A percentile compares a stretch with the other conserved stretches of the same genome.
Evolutionary conservation across 2,888 invertebrate genomes (phyloP).

Genomic region (Hetaerina titia): DNA sequence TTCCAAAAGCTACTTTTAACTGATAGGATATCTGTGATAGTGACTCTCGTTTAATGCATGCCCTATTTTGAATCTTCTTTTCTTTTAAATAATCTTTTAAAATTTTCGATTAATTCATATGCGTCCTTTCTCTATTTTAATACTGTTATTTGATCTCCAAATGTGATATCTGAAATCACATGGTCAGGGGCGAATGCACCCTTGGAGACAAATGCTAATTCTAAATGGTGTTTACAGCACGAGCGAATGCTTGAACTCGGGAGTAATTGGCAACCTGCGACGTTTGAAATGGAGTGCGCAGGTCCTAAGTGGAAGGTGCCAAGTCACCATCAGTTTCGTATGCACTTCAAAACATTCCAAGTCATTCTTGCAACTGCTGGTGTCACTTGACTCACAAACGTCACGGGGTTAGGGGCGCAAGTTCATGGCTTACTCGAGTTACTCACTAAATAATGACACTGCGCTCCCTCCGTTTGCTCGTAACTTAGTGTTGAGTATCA

Average conservation of each 20-base stretch:
- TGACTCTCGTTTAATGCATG: too few relatives aligned
- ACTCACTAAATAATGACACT: too few relatives aligned
- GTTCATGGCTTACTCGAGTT: too few relatives aligned
- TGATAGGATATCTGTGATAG: too few relatives aligned
- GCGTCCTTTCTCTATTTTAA: too few relatives aligned
- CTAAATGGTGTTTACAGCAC: slow-evolving; percentile 9
- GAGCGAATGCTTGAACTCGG: slow-evolving; percentile 25
- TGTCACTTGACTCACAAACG: not conserved
- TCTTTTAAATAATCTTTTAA: too few relatives aligned
- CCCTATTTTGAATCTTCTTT: too few relatives aligned
- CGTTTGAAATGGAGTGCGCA: not conserved
- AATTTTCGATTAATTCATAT: too few relatives aligned
- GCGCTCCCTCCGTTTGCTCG: too few relatives aligned
- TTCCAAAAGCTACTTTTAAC: too few relatives aligned
- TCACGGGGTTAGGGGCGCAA: too few relatives aligned
- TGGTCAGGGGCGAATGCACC: not conserved
- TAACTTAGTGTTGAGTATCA: too few relatives aligned
- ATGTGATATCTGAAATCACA: not conserved
- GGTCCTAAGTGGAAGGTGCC: not conserved
- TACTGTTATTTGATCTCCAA: not conserved
- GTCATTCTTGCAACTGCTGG: not conserved
- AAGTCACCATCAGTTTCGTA: slow-evolving; percentile 30
- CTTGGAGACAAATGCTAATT: not conserved
- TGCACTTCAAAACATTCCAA: not conserved
- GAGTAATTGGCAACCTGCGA: slow-evolving; percentile 48